Evolutionary conservation across 2,888 invertebrate genomes (phyloP).

Genomic region (Sphinx pinastri): DNA sequence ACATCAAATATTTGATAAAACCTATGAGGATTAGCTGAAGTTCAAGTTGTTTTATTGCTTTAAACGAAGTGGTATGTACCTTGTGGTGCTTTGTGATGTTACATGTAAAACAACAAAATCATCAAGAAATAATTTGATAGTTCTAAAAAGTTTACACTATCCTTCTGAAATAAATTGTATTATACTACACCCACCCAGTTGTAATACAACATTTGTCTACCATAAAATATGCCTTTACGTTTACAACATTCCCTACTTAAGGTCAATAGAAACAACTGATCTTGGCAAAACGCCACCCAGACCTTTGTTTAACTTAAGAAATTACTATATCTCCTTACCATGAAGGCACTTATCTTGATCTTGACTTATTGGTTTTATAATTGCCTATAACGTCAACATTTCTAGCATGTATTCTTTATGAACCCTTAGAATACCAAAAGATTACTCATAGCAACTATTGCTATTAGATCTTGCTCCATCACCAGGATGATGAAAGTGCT

Average conservation of each 20-base stretch:
- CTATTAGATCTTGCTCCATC: too few species aligned
- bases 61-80: too few species aligned
- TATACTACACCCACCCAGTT: background rate
- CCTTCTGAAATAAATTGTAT: background rate
- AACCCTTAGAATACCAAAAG: too few species aligned
- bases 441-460: too few species aligned
- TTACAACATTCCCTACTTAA: background rate
- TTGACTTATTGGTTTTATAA: background rate
- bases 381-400: background rate
- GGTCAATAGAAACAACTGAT: conserved; percentile 3
- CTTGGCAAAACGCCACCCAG: conserved; percentile 16
- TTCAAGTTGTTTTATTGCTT: too few species aligned
- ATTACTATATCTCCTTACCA: background rate
- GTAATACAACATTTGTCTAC: background rate
- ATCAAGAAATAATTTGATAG: too few species aligned
- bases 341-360: background rate
- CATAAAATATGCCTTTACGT: background rate
- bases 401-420: background rate
- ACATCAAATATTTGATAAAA: too few species aligned
- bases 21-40: too few species aligned
- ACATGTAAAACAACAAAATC: too few species aligned
- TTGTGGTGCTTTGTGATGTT: too few species aligned
- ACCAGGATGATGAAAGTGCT: too few species aligned
- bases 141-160: too few species aligned
- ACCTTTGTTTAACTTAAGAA: conserved; percentile 3